phyloP scores from a whole-genome alignment of 2,888 invertebrate genomes.

The Phaonia tiefii region DNA sequence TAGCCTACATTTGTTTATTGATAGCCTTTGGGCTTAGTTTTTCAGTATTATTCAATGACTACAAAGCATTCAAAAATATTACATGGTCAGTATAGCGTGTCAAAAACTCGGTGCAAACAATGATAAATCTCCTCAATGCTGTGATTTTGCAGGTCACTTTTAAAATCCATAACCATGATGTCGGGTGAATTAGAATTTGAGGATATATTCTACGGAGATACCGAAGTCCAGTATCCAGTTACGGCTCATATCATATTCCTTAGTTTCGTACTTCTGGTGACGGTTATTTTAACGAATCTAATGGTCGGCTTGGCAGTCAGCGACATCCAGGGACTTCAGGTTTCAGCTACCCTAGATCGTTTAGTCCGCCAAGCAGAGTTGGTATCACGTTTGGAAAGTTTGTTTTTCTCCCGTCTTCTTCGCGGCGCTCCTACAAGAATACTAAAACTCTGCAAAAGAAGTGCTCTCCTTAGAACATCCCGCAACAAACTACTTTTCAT shows the following conservation, averaged over 20 bases:
- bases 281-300: constrained; percentile 90
- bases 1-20: constrained; percentile 90
- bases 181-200: constrained; percentile 92
- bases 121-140: not conserved
- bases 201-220: constrained; percentile 87
- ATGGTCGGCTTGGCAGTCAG: constrained; percentile 93
- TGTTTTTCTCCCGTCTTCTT: constrained; percentile 89
- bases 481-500: constrained; percentile 87
- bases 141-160: constrained; percentile 79
- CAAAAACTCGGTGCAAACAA: not conserved
- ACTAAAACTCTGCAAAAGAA: constrained; percentile 85
- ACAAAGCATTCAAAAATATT: constrained; percentile 86
- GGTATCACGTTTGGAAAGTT: constrained; percentile 90
- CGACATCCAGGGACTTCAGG: constrained; percentile 90
- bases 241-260: constrained; percentile 90
- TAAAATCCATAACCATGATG: constrained; percentile 94
- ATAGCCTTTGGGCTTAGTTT: constrained; percentile 91
- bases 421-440: constrained; percentile 85
- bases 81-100: constrained; percentile 77
- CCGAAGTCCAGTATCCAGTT: constrained; percentile 84
- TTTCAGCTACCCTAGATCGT: constrained; percentile 89
- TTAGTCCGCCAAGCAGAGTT: constrained; percentile 90
- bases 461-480: constrained; percentile 88
- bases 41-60: constrained; percentile 90
- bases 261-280: constrained; percentile 89